Conservation (phyloP, 2,113 vertebrate genomes). For the Tetrao urogallus region DNA sequence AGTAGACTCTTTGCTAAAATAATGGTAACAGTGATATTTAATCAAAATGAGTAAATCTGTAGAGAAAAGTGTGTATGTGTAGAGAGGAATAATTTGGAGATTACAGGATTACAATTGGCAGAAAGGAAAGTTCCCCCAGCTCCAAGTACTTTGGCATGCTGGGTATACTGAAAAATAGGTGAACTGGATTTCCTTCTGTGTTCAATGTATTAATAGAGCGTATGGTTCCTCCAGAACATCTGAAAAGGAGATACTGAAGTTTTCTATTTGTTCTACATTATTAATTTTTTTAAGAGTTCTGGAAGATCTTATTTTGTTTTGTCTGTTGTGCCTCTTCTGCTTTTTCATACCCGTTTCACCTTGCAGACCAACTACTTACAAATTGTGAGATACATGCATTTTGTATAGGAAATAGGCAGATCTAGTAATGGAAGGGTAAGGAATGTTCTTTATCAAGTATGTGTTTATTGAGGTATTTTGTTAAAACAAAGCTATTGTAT, state of each 20-base stretch:
- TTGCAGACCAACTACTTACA: background rate
- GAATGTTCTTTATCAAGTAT: slow-evolving; percentile 9
- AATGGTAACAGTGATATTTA: background rate
- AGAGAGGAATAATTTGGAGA: background rate
- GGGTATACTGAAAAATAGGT: background rate
- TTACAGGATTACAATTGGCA: background rate
- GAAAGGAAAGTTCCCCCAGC: background rate
- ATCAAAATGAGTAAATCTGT: background rate
- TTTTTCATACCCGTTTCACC: background rate
- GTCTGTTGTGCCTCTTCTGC: background rate
- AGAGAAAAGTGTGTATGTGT: background rate
- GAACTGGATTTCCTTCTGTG: background rate
- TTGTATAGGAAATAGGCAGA: background rate
- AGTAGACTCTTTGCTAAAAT: background rate
- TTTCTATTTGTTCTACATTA: background rate
- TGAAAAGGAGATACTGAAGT: background rate
- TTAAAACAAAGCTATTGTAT: slow-evolving; percentile 46
- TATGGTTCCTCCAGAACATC: background rate
- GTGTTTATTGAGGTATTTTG: background rate
- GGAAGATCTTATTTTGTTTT: background rate
- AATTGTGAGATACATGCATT: background rate
- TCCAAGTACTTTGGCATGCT: background rate
- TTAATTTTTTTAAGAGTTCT: background rate
- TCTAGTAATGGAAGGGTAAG: background rate
- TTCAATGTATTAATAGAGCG: background rate